Base-by-base conservation (phyloP, 2,113 vertebrate genomes). In the Ciconia maguari region DNA sequence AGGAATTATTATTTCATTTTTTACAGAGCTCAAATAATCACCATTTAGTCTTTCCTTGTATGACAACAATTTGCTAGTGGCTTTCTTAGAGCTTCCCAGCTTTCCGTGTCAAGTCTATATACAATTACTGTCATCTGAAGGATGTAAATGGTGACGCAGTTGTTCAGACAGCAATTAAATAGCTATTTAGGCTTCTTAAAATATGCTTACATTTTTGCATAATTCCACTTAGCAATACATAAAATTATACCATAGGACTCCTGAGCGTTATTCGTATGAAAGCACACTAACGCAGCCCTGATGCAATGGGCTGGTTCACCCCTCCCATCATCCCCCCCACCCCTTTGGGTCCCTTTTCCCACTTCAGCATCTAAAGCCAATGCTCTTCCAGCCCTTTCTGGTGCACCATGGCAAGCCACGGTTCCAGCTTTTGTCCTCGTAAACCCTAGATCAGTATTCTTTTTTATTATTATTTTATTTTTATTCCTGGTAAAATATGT, bases 131-230 rank as follows among this genome's bases (percentile, higher is more conserved):
- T 68, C 65, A 71, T 60, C 48, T 42, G 42, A 87, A 92, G 76
- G 82, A 93, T 1, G 24, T 57, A 74, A 96, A 76, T 52, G 54
- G 86, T 1, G 8, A 57, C 6, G 29, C 29, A n/a, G 62, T 86
- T 82, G 22, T 42, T 95, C 61, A 84, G 80, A 51, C 60, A 64
- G 38, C 94, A 88, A 55, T 91, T 78, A 90, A 86, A 90, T 48
- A 77, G 42, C 71, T 89, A 62, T 85, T 92, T 81, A 64, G 62
- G 60, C n/a, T 83, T 48, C 80, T 66, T 57, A 92, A 91, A 93
- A 62, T 62, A 48, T 82, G 76, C 32, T 83, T 70, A 38, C 16
- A 9, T 8, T 77, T 81, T 42, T 83, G 27, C 38, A 48, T 74
- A 61, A 36, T 91, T 87, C 55, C 51, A 83, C 32, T 94, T 74